A percentile compares a stretch with the other conserved stretches of the same genome.
These are phyloP conservation scores for Pachliopta kotzebuea DNA, from an alignment of 2,888 invertebrate species.

Conservation along the genomic window DNA sequence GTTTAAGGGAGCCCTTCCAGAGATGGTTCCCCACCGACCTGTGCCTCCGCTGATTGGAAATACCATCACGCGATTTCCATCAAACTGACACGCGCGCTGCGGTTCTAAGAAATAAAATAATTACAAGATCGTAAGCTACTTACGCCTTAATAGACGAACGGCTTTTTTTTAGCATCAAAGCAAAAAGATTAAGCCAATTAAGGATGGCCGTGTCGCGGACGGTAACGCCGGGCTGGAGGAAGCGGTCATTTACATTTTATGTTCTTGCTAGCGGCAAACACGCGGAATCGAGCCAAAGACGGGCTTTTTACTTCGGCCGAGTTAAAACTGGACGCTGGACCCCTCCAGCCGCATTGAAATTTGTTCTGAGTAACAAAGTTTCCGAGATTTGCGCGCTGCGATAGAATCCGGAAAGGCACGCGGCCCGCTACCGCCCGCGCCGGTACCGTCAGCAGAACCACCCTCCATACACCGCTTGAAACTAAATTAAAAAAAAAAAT, in stretches of 20 bases:
- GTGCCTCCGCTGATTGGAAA: constrained; percentile 3
- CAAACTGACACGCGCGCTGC: constrained; percentile 18
- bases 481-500: no score
- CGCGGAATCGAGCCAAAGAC: constrained; percentile 32
- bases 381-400: constrained; percentile 46
- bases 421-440: constrained; percentile 36
- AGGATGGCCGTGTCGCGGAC: constrained; percentile 10
- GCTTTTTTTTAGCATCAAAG: constrained; percentile 1
- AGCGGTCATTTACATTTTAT: constrained; percentile 33
- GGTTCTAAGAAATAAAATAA: constrained; percentile 25
- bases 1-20: no score
- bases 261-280: constrained; percentile 26
- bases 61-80: constrained; percentile 11
- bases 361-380: constrained; percentile 51
- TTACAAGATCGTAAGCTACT: constrained; percentile 20
- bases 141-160: constrained; percentile 25
- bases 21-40: not conserved
- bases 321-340: constrained; percentile 18
- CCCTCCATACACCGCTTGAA: no score
- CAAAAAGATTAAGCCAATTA: constrained; percentile 24
- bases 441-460: not conserved
- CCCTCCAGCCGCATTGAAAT: constrained; percentile 39
- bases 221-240: constrained; percentile 16
- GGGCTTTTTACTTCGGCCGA: constrained; percentile 29
- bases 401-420: constrained; percentile 53